phyloP scores from a whole-genome alignment of 2,888 invertebrate genomes.

The Thysanoteuthis rhombus region DNA sequence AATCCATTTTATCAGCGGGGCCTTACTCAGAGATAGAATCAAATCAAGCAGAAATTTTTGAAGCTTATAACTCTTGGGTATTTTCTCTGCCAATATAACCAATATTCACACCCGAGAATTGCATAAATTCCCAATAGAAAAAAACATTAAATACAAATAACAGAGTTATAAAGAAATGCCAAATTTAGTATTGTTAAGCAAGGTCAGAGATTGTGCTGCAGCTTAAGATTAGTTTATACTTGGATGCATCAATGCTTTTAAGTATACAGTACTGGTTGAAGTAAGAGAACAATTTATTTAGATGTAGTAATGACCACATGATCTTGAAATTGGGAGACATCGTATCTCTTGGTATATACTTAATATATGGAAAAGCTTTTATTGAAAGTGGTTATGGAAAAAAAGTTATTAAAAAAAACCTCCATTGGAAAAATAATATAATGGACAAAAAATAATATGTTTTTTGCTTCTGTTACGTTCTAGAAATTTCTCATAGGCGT shows the following conservation, averaged over 20 bases:
- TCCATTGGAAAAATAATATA: too few species aligned
- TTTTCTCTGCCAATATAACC: constrained; percentile 12
- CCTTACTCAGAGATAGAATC: background rate
- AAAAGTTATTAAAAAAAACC: too few species aligned
- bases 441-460: too few species aligned
- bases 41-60: background rate
- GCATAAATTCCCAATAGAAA: background rate
- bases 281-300: too few species aligned
- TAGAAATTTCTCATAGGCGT: too few species aligned
- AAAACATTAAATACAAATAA: background rate
- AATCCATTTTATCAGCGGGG: background rate
- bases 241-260: background rate
- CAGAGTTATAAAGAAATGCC: background rate
- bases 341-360: too few species aligned
- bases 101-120: background rate
- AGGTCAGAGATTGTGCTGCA: background rate
- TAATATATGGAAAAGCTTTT: too few species aligned
- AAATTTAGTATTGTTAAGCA: background rate
- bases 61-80: background rate
- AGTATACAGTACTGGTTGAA: too few species aligned
- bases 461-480: too few species aligned
- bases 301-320: too few species aligned
- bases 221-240: background rate
- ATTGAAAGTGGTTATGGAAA: too few species aligned
- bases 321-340: too few species aligned